Percentiles rank a stretch among this genome's conserved stretches.
Conservation (phyloP, 2,113 vertebrate species). For the Hippocampus zosterae region DNA sequence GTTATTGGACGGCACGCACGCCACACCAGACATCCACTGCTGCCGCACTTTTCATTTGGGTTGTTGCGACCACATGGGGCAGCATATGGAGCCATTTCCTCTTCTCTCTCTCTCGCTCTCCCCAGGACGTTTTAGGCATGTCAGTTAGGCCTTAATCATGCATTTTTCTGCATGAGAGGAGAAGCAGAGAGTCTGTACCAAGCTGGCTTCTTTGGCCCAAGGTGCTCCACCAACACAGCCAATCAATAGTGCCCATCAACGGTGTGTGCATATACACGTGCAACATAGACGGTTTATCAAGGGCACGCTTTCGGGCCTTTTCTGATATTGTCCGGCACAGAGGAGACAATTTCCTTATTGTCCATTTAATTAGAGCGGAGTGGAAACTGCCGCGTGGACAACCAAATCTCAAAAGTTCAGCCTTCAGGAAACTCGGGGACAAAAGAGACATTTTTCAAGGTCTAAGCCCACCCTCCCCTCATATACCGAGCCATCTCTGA, state of each 20-base stretch:
- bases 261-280: conserved; percentile 32
- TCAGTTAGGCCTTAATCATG: conserved; percentile 60
- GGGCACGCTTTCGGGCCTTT: conserved; percentile 17
- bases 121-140: conserved; percentile 59
- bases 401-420: conserved; percentile 54
- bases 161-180: conserved; percentile 67
- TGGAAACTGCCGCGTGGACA: conserved; percentile 40
- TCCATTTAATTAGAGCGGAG: conserved; percentile 63
- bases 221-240: conserved; percentile 44
- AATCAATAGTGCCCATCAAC: conserved; percentile 51
- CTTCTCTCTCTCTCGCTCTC: conserved; percentile 33
- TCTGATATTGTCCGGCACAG: conserved; percentile 34
- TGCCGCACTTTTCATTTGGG: conserved; percentile 35
- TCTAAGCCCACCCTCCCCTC: conserved; percentile 57
- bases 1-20: conserved; percentile 30
- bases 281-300: conserved; percentile 36
- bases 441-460: conserved; percentile 72
- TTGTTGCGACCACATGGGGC: conserved; percentile 52
- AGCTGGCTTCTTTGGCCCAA: conserved; percentile 50
- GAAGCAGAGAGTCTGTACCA: conserved; percentile 46
- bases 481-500: conserved; percentile 47
- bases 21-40: conserved; percentile 33
- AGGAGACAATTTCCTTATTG: conserved; percentile 49
- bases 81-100: conserved; percentile 61
- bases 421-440: conserved; percentile 59